phyloP scores from a whole-genome alignment of 2,113 vertebrate species.

The Bubo bubo region DNA sequence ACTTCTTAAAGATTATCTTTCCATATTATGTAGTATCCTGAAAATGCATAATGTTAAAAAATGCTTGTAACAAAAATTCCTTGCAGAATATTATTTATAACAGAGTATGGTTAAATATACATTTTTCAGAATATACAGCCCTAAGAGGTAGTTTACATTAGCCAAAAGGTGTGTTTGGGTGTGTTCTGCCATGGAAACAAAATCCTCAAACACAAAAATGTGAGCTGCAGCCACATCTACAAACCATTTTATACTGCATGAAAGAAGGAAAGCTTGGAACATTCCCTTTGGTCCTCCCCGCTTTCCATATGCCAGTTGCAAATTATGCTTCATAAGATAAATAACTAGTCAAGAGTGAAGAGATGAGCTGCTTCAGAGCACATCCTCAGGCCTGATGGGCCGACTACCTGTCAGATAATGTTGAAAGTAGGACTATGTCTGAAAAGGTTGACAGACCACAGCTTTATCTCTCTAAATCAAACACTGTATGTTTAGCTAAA shows the following conservation, averaged over 20 bases:
- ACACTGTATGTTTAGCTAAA: conserved; percentile 52
- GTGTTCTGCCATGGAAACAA: background rate
- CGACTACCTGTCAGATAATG: conserved; percentile 69
- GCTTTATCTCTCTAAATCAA: conserved; percentile 69
- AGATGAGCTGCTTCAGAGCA: conserved; percentile 53
- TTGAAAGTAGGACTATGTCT: conserved; percentile 52
- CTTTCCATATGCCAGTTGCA: conserved; percentile 14
- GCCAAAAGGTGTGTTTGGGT: background rate
- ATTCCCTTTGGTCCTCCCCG: background rate
- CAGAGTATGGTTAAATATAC: background rate
- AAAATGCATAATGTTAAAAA: conserved; percentile 2
- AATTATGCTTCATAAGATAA: conserved; percentile 46
- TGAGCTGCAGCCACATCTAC: background rate
- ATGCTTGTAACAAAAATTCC: background rate
- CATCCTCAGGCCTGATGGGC: conserved; percentile 45
- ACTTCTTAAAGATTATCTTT: conserved; percentile 12
- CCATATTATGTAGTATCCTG: background rate
- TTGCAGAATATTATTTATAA: background rate
- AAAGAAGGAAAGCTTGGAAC: background rate
- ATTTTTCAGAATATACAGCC: conserved; percentile 3
- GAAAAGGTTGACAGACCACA: conserved; percentile 71
- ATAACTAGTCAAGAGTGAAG: conserved; percentile 62
- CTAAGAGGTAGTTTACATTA: conserved; percentile 8
- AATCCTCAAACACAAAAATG: background rate
- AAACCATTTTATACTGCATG: background rate